A percentile compares a stretch with the other conserved stretches of the same genome.
Evolutionary conservation across 2,797 vertebrate genomes (phyloP).

Genomic region (Leuciscus waleckii): DNA sequence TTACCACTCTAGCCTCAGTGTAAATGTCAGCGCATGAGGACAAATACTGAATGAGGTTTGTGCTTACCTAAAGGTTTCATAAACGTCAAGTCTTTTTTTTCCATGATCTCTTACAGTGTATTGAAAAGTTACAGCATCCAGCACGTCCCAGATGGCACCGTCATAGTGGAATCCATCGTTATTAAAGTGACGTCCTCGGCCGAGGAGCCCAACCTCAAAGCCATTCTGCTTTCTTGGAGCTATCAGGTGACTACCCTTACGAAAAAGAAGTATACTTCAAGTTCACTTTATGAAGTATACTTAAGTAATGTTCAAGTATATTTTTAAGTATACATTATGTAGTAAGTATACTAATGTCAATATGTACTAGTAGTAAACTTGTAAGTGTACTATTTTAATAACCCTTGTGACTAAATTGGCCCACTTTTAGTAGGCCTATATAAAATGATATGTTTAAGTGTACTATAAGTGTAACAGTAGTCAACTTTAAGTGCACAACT

Average conservation of each 20-base stretch:
- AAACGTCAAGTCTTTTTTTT: background rate
- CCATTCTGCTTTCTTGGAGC: conserved; percentile 83
- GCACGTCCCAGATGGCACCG: conserved; percentile 92
- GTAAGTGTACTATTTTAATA: no score
- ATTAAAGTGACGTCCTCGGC: conserved; percentile 92
- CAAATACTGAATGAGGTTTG: background rate
- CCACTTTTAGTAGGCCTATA: no score
- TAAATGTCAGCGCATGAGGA: conserved; percentile 43
- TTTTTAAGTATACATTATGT: no score
- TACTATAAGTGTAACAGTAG: no score
- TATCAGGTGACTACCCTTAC: no score
- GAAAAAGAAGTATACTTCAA: conserved; percentile 74
- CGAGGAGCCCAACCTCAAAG: conserved; percentile 89
- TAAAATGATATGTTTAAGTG: no score
- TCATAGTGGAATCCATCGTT: conserved; percentile 96
- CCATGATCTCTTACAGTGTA: conserved; percentile 71
- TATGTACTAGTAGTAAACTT: no score
- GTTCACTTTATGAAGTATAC: conserved; percentile 62
- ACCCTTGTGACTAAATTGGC: no score
- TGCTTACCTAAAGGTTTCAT: background rate
- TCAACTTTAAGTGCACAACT: no score
- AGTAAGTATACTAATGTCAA: no score
- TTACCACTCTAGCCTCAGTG: conserved; percentile 1
- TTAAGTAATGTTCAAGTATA: no score
- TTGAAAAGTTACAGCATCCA: conserved; percentile 93